Base-by-base conservation (phyloP, 2,888 invertebrate species). In the Pterostichus madidus region DNA sequence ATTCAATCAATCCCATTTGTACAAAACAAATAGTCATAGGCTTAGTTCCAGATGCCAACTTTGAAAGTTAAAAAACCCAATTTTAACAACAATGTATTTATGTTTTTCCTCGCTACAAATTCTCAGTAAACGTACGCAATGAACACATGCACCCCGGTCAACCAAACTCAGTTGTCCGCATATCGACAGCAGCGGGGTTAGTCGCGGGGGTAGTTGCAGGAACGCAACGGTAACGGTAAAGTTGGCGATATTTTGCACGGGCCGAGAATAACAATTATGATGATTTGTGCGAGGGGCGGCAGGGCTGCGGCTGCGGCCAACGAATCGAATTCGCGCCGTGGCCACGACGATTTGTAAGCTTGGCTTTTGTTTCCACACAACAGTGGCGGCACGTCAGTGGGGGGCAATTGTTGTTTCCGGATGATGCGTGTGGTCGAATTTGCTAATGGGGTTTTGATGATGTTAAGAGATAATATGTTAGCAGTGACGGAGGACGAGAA, bases 251-350 rank as follows among this genome's bases (percentile, higher is more conserved):
- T 80, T 80, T 68, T 52, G 80, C 68, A 80, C 80, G 80, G 64
- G 35, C 8, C 68, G 68, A 46, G 80, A 80, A 80, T 80, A 80
- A 80, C 80, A 80, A 80, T 80, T 80, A 80, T 68, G 61, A 80
- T 80, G 80, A 80, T 80, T 80, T 80, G 80, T 80, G 80, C 64
- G 31, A 6, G 68, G 46, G 44, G 35, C 32, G 59, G 59, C 59
- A 13, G 32, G 32, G 35, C 44, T 39, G 17, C 15, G n/a, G 44
- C 44, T 1, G 17, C 17, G 17, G 56, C 56, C 56, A 56, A 56
- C 56, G 15, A 56, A 56, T 56, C 56, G 56, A 56, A 56, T 56
- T 56, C 56, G 56, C 68, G 13, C 17, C 68, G 44, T 17, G 44
- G 15, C 17, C 68, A 71, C 15, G 44, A 17, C 68, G 39, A 71